Base-by-base conservation (phyloP, 2,888 invertebrate species). In the Cephus pulcher region DNA sequence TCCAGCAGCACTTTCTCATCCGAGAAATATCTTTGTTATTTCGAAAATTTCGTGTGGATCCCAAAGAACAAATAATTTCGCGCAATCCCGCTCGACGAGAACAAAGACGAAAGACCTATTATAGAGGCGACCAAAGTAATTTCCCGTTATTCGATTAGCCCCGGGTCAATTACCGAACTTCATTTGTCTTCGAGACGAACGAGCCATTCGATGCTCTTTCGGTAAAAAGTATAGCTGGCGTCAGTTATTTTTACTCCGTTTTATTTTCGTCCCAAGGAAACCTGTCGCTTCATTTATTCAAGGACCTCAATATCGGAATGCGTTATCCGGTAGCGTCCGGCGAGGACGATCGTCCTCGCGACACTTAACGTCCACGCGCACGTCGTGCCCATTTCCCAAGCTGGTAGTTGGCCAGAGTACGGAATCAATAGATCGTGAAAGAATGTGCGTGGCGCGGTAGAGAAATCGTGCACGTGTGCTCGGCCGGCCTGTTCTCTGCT, bases 381-480 rank as follows among this genome's bases (percentile, higher is more conserved):
- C 56, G 9, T 56, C 56, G 12, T 71, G 71, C 71, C 12, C 30
- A 71, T 71, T 71, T 71, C 32, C 37, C 74, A 30, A 34, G 74
- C 74, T 79, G 79, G 74, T 74, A 69, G 74, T 37, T 70, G 69
- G 70, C 80, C 79, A 80, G 76, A 33, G 34, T 34, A 34, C 74
- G 74, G 37, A 71, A 35, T 34, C 75, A 69, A 75, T 73, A 76
- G 40, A 73, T 78, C 80, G 80, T 76, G 80, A 76, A 81, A 76
- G 81, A 81, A 81, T 81, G 81, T 76, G 78, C 75, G 80, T 74
- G 69, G 74, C 23, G 23, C 34, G 35, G 34, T 75, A 34, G 80
- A 80, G 80, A 80, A 80, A 80, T 80, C 80, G 80, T 76, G 56
- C 74, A 34, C 76, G 73, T 70, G 75, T 73, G 80, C 78, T 75